Conservation (phyloP, 2,888 invertebrate species). For the Sussaba pulchella region DNA sequence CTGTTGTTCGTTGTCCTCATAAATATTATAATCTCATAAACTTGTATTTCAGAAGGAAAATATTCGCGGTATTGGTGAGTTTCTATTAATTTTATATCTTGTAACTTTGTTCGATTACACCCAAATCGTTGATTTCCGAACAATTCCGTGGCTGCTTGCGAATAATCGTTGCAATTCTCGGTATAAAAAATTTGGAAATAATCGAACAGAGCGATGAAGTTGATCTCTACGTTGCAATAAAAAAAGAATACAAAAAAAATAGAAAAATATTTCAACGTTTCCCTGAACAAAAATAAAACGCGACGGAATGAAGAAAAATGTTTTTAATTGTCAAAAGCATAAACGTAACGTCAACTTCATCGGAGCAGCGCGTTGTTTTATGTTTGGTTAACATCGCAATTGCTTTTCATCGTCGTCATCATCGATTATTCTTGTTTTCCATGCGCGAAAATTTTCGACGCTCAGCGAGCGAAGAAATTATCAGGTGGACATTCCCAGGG, state of each 20-base stretch:
- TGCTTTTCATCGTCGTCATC: constrained; percentile 36
- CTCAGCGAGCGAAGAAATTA: constrained; percentile 6
- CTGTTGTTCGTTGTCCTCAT: constrained; percentile 78
- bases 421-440: constrained; percentile 28
- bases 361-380: constrained; percentile 62
- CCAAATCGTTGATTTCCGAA: too few relatives aligned
- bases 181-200: constrained; percentile 14
- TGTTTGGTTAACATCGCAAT: constrained; percentile 46
- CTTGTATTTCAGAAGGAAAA: constrained; percentile 82
- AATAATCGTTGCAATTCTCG: background rate
- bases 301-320: too few relatives aligned
- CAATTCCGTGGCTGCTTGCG: too few relatives aligned
- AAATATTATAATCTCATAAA: constrained; percentile 77
- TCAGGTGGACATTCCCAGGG: constrained; percentile 15
- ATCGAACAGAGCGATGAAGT: constrained; percentile 61
- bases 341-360: constrained; percentile 46
- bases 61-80: constrained; percentile 79
- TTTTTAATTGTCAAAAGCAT: background rate
- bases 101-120: constrained; percentile 56
- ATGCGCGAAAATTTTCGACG: constrained; percentile 33
- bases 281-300: too few relatives aligned
- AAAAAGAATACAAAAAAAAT: too few relatives aligned
- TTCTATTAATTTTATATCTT: constrained; percentile 41
- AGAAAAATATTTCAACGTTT: too few relatives aligned
- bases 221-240: constrained; percentile 55